These are phyloP conservation scores for Actinopyga echinites DNA, from an alignment of 53 echinoderm and acorn worm genomes.

Conservation along the genomic window DNA sequence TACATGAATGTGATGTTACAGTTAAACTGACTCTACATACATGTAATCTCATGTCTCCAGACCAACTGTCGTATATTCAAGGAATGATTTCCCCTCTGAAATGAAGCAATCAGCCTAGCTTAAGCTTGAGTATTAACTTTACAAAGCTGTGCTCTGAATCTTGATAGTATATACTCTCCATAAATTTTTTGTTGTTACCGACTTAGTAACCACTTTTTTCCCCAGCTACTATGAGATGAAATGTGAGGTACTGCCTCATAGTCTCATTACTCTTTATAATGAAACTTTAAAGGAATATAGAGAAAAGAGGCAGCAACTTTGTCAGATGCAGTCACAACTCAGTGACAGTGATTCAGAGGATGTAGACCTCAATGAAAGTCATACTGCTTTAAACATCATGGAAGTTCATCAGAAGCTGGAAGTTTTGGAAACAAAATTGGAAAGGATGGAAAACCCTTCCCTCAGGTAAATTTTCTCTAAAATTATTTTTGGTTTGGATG, in stretches of 20 bases:
- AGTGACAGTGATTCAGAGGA: slow-evolving; percentile 37
- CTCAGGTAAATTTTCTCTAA: slow-evolving; percentile 60
- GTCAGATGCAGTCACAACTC: slow-evolving; percentile 48
- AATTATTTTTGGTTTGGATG: no score
- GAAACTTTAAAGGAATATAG: slow-evolving; percentile 58
- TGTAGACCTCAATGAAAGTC: slow-evolving; percentile 63
- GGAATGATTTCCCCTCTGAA: no score
- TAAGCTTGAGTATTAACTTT: no score
- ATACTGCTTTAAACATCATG: slow-evolving; percentile 59
- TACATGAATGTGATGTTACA: no score
- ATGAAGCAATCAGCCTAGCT: no score
- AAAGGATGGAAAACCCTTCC: slow-evolving; percentile 82
- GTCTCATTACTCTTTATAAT: slow-evolving; percentile 31
- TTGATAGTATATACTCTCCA: no score
- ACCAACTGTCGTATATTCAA: no score
- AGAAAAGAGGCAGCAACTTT: slow-evolving; percentile 51
- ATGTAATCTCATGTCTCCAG: no score
- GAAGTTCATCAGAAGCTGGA: slow-evolving; percentile 64
- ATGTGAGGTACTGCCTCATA: slow-evolving; percentile 6
- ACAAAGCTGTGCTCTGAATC: no score
- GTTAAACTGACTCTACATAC: no score
- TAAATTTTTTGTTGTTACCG: no score
- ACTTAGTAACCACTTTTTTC: no score
- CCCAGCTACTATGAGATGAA: slow-evolving; percentile 42
- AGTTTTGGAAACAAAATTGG: slow-evolving; percentile 64